phyloP scores from a whole-genome alignment of 2,113 vertebrate genomes.

The Tapirus terrestris region DNA sequence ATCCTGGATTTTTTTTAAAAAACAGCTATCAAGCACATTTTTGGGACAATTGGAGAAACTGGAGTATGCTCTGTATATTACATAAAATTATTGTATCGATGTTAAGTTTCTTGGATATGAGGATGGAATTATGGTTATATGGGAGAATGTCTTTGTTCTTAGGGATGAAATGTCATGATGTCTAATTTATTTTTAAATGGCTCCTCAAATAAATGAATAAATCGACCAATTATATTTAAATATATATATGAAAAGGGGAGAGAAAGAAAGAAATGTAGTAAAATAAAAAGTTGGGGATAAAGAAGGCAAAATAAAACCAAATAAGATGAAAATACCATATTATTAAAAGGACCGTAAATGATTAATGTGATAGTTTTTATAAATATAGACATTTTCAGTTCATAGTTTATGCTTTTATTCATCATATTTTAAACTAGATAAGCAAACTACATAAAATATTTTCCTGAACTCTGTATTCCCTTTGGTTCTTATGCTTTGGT shows the following conservation, averaged over 20 bases:
- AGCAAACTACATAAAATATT: not conserved
- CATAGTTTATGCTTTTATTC: not conserved
- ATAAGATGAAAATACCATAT: not conserved
- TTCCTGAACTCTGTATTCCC: not conserved
- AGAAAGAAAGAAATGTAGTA: not conserved
- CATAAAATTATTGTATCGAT: not conserved
- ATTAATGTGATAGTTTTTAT: not conserved
- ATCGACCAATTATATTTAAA: not conserved
- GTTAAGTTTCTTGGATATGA: constrained; percentile 11
- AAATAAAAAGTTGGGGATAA: not conserved
- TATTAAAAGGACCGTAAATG: not conserved
- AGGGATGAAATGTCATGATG: not conserved
- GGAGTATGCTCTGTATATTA: not conserved
- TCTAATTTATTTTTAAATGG: constrained; percentile 10
- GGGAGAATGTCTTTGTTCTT: not conserved
- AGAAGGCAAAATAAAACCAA: not conserved
- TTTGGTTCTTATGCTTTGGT: not conserved
- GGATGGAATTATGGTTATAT: not conserved
- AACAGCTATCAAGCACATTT: not conserved
- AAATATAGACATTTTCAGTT: not conserved
- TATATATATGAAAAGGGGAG: not conserved
- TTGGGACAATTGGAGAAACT: not conserved
- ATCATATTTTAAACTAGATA: not conserved
- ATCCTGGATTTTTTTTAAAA: not conserved
- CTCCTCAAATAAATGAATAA: not conserved